Conservation (phyloP, 2,113 vertebrate genomes). For the Entelurus aequoreus region DNA sequence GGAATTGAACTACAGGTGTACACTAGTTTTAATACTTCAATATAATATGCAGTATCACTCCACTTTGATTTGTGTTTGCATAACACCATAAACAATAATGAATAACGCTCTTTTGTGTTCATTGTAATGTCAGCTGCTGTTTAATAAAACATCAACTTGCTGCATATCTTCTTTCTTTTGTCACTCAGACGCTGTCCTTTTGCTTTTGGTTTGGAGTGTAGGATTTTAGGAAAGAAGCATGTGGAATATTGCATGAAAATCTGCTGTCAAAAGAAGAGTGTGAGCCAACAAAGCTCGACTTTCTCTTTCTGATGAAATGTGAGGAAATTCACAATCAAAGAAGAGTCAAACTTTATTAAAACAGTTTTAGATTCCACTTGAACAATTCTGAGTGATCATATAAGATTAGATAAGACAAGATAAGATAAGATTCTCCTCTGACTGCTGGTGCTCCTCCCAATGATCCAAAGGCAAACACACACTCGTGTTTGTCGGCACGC, state of each 20-base stretch:
- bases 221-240: conserved; percentile 43
- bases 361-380: conserved; percentile 32
- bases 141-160: conserved; percentile 68
- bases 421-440: conserved; percentile 42
- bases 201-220: conserved; percentile 3
- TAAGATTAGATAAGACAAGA: no score
- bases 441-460: conserved; percentile 52
- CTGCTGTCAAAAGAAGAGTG: conserved; percentile 28
- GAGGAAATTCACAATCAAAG: conserved; percentile 62
- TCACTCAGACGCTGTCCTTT: conserved; percentile 22
- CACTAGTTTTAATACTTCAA: conserved; percentile 39
- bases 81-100: conserved; percentile 34
- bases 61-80: conserved; percentile 43
- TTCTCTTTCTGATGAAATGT: conserved; percentile 66
- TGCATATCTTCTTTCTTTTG: conserved; percentile 50
- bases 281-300: conserved; percentile 20
- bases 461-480: conserved; percentile 63
- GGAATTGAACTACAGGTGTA: conserved; percentile 19
- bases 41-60: conserved; percentile 29
- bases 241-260: conserved; percentile 55
- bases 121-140: conserved; percentile 54
- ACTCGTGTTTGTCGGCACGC: conserved; percentile 62
- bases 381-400: conserved; percentile 54
- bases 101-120: conserved; percentile 68
- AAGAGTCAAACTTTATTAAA: conserved; percentile 42